These are phyloP conservation scores for Pomacea canaliculata DNA, from an alignment of 2,888 invertebrate genomes.

Conservation along the genomic window DNA sequence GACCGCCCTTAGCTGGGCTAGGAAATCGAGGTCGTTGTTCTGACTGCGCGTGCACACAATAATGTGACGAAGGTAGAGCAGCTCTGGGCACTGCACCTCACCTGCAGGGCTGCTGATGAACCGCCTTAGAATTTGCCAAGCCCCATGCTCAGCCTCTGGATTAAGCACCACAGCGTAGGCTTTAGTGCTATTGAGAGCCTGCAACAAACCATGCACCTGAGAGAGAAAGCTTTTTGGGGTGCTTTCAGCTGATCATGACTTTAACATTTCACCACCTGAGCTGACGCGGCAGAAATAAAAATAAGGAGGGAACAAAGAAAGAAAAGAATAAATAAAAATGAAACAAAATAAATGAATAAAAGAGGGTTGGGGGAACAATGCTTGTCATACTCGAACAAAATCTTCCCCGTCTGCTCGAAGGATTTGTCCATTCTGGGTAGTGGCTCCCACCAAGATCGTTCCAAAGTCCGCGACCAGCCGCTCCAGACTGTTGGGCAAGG, in stretches of 20 bases:
- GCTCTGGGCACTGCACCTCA: constrained; percentile 6
- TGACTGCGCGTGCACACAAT: constrained; percentile 24
- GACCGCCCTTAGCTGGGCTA: constrained; percentile 12
- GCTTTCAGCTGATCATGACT: too few relatives aligned
- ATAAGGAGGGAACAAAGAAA: too few relatives aligned
- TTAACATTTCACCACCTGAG: too few relatives aligned
- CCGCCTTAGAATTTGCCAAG: constrained; percentile 17
- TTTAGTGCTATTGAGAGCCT: constrained; percentile 22
- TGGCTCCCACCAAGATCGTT: constrained; percentile 27
- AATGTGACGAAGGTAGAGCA: constrained; percentile 22
- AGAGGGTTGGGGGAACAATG: too few relatives aligned
- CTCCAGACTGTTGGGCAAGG: constrained; percentile 35
- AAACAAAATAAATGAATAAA: too few relatives aligned
- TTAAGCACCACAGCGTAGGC: constrained; percentile 25
- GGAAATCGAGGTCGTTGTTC: constrained; percentile 21
- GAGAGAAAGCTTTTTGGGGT: too few relatives aligned
- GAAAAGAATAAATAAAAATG: too few relatives aligned
- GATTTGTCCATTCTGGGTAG: constrained; percentile 35
- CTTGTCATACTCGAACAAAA: constrained; percentile 9
- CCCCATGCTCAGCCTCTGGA: constrained; percentile 19
- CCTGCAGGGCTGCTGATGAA: not conserved
- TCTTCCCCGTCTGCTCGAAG: constrained; percentile 34
- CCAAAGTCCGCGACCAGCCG: constrained; percentile 35
- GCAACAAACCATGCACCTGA: not conserved
- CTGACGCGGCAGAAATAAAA: too few relatives aligned